Percentiles rank a stretch among this genome's conserved stretches.
Conservation (phyloP, 2,888 invertebrate species). For the Synanthedon formicaeformis region DNA sequence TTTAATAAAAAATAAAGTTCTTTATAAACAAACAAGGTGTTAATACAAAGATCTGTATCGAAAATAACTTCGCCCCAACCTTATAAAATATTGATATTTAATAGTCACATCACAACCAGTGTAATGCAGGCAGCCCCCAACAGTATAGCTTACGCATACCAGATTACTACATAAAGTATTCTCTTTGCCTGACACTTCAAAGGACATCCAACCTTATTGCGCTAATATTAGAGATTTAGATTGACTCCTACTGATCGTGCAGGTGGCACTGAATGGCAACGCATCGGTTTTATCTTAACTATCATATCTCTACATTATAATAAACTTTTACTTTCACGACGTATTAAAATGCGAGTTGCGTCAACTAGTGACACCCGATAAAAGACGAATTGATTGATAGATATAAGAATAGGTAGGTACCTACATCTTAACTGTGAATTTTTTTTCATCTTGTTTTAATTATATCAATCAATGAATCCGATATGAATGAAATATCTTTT, state of each 20-base stretch:
- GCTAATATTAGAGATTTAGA: conserved; percentile 11
- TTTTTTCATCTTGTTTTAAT: no score
- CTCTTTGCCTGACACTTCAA: conserved; percentile 23
- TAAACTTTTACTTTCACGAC: conserved; percentile 64
- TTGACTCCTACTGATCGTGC: conserved; percentile 26
- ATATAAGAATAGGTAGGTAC: no score
- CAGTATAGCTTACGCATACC: conserved; percentile 50
- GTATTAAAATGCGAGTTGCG: conserved; percentile 55
- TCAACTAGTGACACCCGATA: conserved; percentile 33
- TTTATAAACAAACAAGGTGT: conserved; percentile 64
- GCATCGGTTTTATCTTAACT: conserved; percentile 53
- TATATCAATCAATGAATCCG: no score
- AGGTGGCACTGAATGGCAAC: conserved; percentile 53
- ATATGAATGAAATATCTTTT: no score
- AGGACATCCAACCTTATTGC: conserved; percentile 10
- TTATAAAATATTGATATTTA: conserved; percentile 66
- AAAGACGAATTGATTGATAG: neutral
- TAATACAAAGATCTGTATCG: conserved; percentile 57
- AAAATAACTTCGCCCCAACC: conserved; percentile 39
- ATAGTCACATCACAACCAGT: conserved; percentile 53
- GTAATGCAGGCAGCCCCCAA: conserved; percentile 55
- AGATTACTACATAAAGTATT: conserved; percentile 59
- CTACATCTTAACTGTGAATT: no score
- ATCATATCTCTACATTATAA: conserved; percentile 53
- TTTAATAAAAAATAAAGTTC: conserved; percentile 30